A percentile compares a stretch with the other conserved stretches of the same genome.
Evolutionary conservation across 2,888 invertebrate species (phyloP).

Genomic region (Chalcosyrphus nemorum): DNA sequence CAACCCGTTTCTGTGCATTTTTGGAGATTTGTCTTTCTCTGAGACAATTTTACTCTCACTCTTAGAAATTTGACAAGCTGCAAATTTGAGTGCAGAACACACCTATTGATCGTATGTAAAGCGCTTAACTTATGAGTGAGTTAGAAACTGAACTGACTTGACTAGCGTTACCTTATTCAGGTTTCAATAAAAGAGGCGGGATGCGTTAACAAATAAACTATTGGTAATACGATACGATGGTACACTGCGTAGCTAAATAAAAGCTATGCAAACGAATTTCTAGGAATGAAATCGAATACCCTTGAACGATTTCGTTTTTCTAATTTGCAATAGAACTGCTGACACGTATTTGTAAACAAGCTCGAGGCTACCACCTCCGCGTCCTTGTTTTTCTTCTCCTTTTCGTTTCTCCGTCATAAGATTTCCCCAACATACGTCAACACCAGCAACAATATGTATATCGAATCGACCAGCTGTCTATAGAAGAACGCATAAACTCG

Average conservation of each 20-base stretch:
- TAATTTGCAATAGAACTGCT: neutral
- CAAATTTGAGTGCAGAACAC: no score
- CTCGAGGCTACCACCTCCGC: neutral
- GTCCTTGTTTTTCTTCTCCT: neutral
- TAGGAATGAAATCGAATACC: neutral
- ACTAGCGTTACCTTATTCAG: no score
- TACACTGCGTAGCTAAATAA: neutral
- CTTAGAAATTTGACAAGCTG: no score
- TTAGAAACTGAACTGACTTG: no score
- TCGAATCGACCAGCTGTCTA: neutral
- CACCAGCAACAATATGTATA: neutral
- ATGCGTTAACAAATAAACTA: no score
- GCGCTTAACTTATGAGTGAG: no score
- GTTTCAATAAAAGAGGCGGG: no score
- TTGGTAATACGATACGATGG: no score
- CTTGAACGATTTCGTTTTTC: neutral
- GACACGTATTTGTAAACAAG: constrained; percentile 20
- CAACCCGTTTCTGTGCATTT: no score
- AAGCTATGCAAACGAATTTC: neutral
- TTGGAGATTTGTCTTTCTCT: no score
- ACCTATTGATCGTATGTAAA: no score
- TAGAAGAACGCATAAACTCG: neutral
- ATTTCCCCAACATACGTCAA: neutral
- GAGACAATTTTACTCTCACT: no score
- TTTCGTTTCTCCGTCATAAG: neutral